Evolutionary conservation across 2,888 invertebrate species (phyloP).

Genomic region (Odontomyia ornata): DNA sequence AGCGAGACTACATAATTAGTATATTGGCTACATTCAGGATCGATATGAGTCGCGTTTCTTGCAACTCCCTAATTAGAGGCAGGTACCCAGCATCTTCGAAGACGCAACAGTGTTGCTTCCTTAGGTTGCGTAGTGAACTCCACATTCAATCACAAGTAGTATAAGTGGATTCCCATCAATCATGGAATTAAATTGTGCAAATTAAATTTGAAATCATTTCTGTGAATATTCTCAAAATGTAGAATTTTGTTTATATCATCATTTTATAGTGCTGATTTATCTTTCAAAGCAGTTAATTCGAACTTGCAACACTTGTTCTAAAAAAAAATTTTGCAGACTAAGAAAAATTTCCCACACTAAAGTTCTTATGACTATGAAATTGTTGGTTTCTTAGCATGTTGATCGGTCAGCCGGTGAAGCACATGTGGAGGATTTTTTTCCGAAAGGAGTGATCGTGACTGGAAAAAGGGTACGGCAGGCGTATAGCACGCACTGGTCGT

Average conservation of each 20-base stretch:
- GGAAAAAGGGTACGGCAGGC: conserved; percentile 7
- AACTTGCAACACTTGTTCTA: background rate
- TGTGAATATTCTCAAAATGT: too few relatives aligned
- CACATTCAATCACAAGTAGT: too few relatives aligned
- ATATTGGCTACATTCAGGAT: conserved; percentile 13
- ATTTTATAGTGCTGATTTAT: too few relatives aligned
- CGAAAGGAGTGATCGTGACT: conserved; percentile 8
- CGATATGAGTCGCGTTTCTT: conserved; percentile 15
- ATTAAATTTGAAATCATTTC: too few relatives aligned
- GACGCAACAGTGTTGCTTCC: background rate
- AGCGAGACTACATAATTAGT: conserved; percentile 26
- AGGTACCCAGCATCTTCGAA: background rate
- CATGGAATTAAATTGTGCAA: too few relatives aligned
- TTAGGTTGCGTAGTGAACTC: too few relatives aligned
- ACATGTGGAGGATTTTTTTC: background rate
- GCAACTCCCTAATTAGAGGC: conserved; percentile 40
- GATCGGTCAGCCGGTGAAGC: background rate
- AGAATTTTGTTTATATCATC: too few relatives aligned
- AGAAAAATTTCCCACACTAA: conserved; percentile 34
- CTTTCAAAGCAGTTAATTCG: too few relatives aligned
- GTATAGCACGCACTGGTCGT: conserved; percentile 31
- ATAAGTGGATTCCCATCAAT: too few relatives aligned
- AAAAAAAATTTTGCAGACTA: background rate
- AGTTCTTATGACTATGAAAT: conserved; percentile 8
- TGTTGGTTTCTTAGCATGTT: background rate